Conservation (phyloP, 2,797 vertebrate species). For the Australoheros facetus region DNA sequence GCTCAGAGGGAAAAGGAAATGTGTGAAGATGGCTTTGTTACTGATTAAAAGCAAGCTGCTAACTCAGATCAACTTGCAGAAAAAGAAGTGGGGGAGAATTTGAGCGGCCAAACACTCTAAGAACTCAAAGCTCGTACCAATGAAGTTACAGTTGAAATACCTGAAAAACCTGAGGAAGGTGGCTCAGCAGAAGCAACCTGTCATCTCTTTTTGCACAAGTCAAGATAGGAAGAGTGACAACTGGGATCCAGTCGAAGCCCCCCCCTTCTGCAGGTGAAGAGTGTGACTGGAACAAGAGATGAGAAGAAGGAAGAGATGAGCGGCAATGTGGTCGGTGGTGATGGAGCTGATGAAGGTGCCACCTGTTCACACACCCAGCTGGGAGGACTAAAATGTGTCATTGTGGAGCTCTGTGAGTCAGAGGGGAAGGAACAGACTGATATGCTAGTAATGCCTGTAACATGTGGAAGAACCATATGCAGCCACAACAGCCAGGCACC, state of each 20-base stretch:
- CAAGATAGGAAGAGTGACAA: background rate
- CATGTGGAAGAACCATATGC: too few relatives aligned
- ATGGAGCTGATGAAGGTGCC: background rate
- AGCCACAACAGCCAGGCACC: too few relatives aligned
- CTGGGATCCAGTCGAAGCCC: background rate
- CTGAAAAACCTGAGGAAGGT: background rate
- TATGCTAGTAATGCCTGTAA: too few relatives aligned
- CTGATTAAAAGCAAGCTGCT: slow-evolving; percentile 10
- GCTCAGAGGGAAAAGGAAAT: slow-evolving; percentile 1
- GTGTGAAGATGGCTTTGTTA: background rate
- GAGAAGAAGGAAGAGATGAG: background rate
- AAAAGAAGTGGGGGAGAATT: background rate
- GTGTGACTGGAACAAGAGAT: background rate
- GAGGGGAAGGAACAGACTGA: too few relatives aligned
- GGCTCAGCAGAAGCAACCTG: background rate
- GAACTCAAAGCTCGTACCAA: background rate
- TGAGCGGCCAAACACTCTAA: slow-evolving; percentile 2
- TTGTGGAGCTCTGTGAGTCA: too few relatives aligned
- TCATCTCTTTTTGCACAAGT: background rate
- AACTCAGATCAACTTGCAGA: background rate
- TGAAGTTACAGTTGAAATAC: background rate
- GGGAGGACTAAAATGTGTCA: too few relatives aligned
- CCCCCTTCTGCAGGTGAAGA: background rate
- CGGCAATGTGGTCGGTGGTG: background rate
- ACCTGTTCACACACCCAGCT: too few relatives aligned